These are phyloP conservation scores for Oryzias sinensis DNA, from an alignment of 2,797 vertebrate species.

Conservation along the genomic window DNA sequence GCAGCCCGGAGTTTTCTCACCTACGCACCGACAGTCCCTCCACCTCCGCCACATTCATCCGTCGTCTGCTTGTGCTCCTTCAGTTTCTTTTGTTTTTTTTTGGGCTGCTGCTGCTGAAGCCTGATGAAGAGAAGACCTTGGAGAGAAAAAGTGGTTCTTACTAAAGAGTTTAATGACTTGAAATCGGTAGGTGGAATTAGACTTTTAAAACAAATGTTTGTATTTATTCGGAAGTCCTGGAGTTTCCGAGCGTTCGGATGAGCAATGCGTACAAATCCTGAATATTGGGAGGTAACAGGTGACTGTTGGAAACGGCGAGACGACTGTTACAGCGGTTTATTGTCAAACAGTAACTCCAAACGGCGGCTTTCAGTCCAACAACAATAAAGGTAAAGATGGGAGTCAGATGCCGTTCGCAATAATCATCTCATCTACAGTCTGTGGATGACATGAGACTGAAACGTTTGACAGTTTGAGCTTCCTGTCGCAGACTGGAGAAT, in stretches of 20 bases:
- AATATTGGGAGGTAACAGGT: neutral
- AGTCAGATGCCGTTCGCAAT: too few relatives aligned
- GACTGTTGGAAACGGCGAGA: too few relatives aligned
- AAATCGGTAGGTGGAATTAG: slow-evolving; percentile 3
- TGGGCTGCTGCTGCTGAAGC: slow-evolving; percentile 40
- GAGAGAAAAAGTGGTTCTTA: too few relatives aligned
- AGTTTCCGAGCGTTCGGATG: neutral
- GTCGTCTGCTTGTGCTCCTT: neutral
- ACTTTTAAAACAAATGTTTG: neutral
- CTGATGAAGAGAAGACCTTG: slow-evolving; percentile 1
- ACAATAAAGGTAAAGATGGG: too few relatives aligned
- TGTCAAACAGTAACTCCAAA: too few relatives aligned
- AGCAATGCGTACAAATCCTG: neutral
- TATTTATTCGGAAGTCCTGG: neutral
- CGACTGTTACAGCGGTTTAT: too few relatives aligned
- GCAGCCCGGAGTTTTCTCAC: slow-evolving; percentile 33
- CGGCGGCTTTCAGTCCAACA: too few relatives aligned
- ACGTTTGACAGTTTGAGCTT: too few relatives aligned
- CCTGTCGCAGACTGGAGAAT: too few relatives aligned
- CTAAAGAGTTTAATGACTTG: slow-evolving; percentile 4
- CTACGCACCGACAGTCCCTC: slow-evolving; percentile 31
- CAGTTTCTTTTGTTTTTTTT: slow-evolving; percentile 40
- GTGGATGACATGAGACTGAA: too few relatives aligned
- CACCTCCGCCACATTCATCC: neutral
- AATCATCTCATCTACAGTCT: too few relatives aligned